Conservation (phyloP, 2,113 vertebrate species). For the Pipra filicauda region DNA sequence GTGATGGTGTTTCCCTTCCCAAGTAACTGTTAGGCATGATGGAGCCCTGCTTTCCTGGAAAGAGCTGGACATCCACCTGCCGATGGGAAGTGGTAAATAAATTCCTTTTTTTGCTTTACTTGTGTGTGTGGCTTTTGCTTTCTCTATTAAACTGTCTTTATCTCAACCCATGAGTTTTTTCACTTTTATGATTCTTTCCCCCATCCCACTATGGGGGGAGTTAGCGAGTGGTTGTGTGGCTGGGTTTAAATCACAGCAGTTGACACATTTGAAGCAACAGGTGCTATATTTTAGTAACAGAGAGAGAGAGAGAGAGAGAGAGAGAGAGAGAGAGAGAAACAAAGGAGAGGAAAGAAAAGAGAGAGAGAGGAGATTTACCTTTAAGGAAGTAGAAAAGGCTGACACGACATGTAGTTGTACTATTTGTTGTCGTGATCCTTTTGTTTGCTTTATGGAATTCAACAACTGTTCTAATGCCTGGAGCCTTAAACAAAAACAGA, state of each 20-base stretch:
- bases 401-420: slow-evolving; percentile 83
- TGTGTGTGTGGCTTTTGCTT: background rate
- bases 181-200: background rate
- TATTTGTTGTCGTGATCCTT: slow-evolving; percentile 85
- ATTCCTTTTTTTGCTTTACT: too few species aligned
- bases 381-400: slow-evolving; percentile 86
- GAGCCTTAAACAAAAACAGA: slow-evolving; percentile 70
- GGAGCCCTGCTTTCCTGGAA: too few species aligned
- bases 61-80: too few species aligned
- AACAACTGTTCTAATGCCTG: slow-evolving; percentile 86
- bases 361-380: slow-evolving; percentile 73
- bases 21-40: too few species aligned
- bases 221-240: accelerated
- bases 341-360: background rate
- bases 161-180: background rate
- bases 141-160: background rate
- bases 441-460: slow-evolving; percentile 83
- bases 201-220: background rate
- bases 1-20: too few species aligned
- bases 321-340: background rate
- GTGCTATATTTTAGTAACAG: background rate
- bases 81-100: too few species aligned
- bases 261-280: background rate
- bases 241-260: background rate
- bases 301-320: background rate